Percentiles rank a stretch among this genome's conserved stretches.
These are phyloP conservation scores for Diarsia rubi DNA, from an alignment of 2,888 invertebrate genomes.

Conservation along the genomic window DNA sequence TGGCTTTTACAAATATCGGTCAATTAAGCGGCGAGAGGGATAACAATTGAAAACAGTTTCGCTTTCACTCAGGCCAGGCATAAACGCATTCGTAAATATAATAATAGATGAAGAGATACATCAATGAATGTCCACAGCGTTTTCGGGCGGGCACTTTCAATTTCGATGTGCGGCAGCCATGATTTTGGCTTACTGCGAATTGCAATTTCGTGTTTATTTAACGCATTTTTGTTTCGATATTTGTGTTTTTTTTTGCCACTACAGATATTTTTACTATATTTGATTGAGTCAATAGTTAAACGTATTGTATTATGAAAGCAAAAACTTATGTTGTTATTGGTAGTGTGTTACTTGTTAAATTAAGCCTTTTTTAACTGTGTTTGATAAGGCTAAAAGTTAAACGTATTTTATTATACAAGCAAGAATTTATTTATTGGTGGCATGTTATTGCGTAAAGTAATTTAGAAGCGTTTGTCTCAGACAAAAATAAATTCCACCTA, in stretches of 20 bases:
- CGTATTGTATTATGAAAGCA: neutral
- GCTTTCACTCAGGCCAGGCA: conserved; percentile 83
- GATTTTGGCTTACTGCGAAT: conserved; percentile 62
- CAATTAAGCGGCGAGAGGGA: conserved; percentile 86
- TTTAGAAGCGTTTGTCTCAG: neutral
- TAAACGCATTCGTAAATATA: conserved; percentile 87
- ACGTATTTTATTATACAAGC: neutral
- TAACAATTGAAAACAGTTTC: conserved; percentile 89
- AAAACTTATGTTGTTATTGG: neutral
- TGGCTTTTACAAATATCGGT: conserved; percentile 88
- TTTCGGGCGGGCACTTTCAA: conserved; percentile 86
- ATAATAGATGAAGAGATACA: conserved; percentile 87
- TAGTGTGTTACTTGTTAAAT: neutral
- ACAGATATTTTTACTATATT: neutral
- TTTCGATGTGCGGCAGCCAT: conserved; percentile 75
- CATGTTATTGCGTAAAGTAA: neutral
- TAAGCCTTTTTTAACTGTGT: neutral
- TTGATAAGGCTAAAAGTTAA: neutral
- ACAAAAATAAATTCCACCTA: neutral
- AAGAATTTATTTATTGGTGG: neutral
- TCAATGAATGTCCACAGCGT: conserved; percentile 84
- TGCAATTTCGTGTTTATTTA: conserved; percentile 47
- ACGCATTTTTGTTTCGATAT: conserved; percentile 11
- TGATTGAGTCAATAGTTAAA: neutral
- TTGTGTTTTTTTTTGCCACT: conserved; percentile 4